phyloP scores from a whole-genome alignment of 2,113 vertebrate genomes.

The Mesitornis unicolor region DNA sequence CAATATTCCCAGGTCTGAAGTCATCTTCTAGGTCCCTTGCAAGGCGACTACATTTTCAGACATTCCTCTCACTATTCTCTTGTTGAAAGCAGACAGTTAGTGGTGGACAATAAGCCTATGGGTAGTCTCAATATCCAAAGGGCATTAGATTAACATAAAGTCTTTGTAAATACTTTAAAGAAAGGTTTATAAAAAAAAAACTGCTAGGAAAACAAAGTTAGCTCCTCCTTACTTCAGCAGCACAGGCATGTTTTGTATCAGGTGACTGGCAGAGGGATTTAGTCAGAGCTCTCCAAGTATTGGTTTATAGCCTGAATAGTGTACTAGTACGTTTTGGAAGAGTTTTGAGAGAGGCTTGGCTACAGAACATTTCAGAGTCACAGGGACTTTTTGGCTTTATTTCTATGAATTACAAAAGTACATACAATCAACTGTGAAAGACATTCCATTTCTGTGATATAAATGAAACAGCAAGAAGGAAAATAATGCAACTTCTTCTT shows the following conservation, averaged over 20 bases:
- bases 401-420: background rate
- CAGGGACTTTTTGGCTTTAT: background rate
- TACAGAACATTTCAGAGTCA: background rate
- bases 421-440: slow-evolving; percentile 16
- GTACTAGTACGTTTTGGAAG: background rate
- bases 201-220: background rate
- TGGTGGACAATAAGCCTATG: background rate
- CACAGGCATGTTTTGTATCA: background rate
- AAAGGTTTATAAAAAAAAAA: background rate
- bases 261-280: background rate
- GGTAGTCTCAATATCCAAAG: background rate
- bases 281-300: background rate
- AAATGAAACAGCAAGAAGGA: slow-evolving; percentile 32
- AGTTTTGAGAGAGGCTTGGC: background rate
- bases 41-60: background rate
- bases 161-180: background rate
- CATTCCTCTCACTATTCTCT: background rate
- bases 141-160: background rate
- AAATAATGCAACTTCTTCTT: background rate
- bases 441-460: slow-evolving; percentile 45
- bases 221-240: background rate
- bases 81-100: background rate
- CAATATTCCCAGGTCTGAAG: background rate
- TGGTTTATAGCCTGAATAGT: background rate
- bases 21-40: background rate